Evolutionary conservation across 64 coral and sea anemone genomes (phyloP), one percentile per base, ranked within the genome.

Genomic region (Pocillopora verrucosa): DNA sequence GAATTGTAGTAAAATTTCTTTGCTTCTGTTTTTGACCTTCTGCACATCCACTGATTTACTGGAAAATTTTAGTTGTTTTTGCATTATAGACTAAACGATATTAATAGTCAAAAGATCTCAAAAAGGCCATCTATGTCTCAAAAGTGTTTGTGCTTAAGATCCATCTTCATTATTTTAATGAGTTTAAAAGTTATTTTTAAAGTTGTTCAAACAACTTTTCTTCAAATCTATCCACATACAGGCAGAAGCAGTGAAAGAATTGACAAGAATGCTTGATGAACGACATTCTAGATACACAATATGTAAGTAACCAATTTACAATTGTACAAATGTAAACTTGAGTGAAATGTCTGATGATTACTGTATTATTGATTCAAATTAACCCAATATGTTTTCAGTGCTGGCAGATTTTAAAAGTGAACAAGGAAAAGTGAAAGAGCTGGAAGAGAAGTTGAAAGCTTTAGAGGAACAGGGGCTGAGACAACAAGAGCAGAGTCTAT

Each of bases 391-490:
- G 34, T 17, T 68, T 91, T 24, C 37, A 97, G 95, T 97, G 88
- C 84, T 97, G 36, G 74, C 76, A 19, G 92, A 97, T 75, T 97
- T 97, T 45, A 97, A 94, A 85, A 45, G 82, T 78, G 95, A 97
- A 56, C 84, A 80, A 90, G 90, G 34, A 79, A 97, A 91, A 84
- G 60, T 86, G 26, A 37, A 65, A 11, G 95, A 97, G 58, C 58
- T 97, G 3, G 92, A 93, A 72, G 91, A 97, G 78, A 93, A 90
- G 56, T 62, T 97, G 10, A 88, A 76, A 72, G 65, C 75, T 25
- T 86, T 97, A 22, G 91, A 85, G 60, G 78, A 93, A 25, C 83
- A 93, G 75, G 90, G 90, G 24, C 19, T 73, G 10, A 87, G 93
- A 56, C 84, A 93, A 26, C 84, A 77, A 36, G 83, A 95, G 34